A percentile compares a stretch with the other conserved stretches of the same genome.
Evolutionary conservation across 2,113 vertebrate species (phyloP).

Genomic region (Sialia sialis): DNA sequence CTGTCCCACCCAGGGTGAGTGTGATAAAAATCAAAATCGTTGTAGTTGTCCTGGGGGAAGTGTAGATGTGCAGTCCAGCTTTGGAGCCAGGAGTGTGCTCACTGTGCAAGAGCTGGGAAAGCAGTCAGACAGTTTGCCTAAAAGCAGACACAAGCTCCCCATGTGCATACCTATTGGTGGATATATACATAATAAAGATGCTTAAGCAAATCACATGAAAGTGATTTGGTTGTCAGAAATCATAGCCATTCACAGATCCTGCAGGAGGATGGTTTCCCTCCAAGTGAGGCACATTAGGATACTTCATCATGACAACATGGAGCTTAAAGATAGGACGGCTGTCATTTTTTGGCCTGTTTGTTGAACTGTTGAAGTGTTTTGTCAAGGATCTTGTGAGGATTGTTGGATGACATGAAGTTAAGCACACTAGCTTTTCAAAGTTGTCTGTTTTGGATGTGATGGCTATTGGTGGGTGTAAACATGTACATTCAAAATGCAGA

Average conservation of each 20-base stretch:
- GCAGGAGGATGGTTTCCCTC: neutral
- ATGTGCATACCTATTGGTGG: fast-evolving
- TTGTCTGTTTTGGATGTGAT: neutral
- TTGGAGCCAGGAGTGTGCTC: neutral
- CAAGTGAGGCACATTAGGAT: neutral
- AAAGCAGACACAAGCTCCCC: neutral
- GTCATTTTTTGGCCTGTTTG: neutral
- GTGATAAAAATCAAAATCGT: neutral
- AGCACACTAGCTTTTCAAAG: neutral
- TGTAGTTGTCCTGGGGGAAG: neutral
- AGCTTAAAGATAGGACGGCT: neutral
- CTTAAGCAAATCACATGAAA: fast-evolving
- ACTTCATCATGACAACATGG: neutral
- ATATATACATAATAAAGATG: neutral
- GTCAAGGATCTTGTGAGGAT: neutral
- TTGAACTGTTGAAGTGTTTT: neutral
- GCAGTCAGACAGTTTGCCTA: neutral
- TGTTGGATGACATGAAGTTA: neutral
- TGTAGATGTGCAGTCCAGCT: neutral
- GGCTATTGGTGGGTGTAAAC: neutral
- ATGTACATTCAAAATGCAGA: neutral
- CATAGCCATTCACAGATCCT: neutral
- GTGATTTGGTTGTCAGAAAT: neutral
- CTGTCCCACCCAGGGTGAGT: conserved; percentile 80
- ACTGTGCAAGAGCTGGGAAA: neutral